A percentile compares a stretch with the other conserved stretches of the same genome.
These are phyloP conservation scores for Esperia sulphurella DNA, from an alignment of 2,888 invertebrate genomes.

Conservation along the genomic window DNA sequence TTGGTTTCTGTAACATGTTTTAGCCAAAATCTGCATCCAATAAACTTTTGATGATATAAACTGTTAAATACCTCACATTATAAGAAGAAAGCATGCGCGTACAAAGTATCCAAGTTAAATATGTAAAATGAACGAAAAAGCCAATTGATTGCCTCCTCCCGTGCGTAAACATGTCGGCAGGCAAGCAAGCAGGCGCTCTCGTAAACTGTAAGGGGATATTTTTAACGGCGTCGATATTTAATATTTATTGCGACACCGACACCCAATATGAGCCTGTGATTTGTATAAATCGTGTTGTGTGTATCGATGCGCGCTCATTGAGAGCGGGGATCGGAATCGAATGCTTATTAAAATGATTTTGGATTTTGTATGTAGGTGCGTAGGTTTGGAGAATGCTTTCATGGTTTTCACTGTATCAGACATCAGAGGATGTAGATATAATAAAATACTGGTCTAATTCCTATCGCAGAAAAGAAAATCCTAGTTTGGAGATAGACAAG, in stretches of 20 bases:
- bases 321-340: slow-evolving; percentile 20
- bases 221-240: slow-evolving; percentile 77
- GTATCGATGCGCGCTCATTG: slow-evolving; percentile 44
- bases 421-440: no score
- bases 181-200: slow-evolving; percentile 52
- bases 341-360: slow-evolving; percentile 7
- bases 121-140: slow-evolving; percentile 37
- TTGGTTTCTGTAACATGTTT: no score
- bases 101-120: neutral
- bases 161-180: slow-evolving; percentile 71
- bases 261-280: slow-evolving; percentile 72
- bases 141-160: slow-evolving; percentile 64
- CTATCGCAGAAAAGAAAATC: no score
- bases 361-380: neutral
- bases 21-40: no score
- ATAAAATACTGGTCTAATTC: no score
- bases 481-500: no score
- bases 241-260: slow-evolving; percentile 76
- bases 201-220: slow-evolving; percentile 78
- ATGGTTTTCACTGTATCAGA: no score
- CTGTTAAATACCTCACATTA: no score
- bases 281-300: slow-evolving; percentile 46
- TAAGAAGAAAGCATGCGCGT: no score
- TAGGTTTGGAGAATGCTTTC: neutral
- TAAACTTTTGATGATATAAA: no score